Base-by-base conservation (phyloP, 37 sponge, comb jelly and placozoan species). In the Beroe forskalii region DNA sequence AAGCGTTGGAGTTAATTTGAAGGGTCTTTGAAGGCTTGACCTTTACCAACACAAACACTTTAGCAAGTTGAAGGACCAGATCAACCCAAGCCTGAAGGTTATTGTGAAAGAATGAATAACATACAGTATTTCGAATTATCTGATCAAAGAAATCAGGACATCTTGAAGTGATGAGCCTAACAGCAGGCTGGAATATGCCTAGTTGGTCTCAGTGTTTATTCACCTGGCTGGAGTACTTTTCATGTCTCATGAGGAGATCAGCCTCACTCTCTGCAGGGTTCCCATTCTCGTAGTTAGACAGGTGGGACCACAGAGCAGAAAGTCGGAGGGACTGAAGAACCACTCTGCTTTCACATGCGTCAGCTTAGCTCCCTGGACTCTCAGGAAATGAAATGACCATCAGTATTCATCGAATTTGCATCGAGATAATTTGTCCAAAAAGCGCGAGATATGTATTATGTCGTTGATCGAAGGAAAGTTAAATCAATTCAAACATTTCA, bases 41-140 rank as follows among this genome's bases (percentile, higher is more conserved):
- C 86, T 80, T 80, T 25, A 80, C 55, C 86, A 80, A 23, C 4
- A 80, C 86, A 80, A 80, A 80, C 27, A 80, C 86, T 80, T 80
- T 80, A 40, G 86, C 86, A 1, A 80, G 31, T 25, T 80, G 86
- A 0, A 80, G 86, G 48, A 80, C 86, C 60, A 80, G 55, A 38
- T 80, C 86, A 4, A 80, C 86, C 86, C 86, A 80, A 9, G 86
- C 86, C 60, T 48, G 55, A 48, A 48, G 55, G n/a, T n/a, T n/a
- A n/a, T n/a, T n/a, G n/a, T n/a, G n/a, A n/a, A n/a, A n/a, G n/a
- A n/a, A n/a, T n/a, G n/a, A n/a, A n/a, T n/a, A n/a, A n/a, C n/a
- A n/a, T n/a, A n/a, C n/a, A n/a, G n/a, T n/a, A n/a, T n/a, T n/a
- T n/a, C n/a, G n/a, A n/a, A n/a, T n/a, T n/a, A n/a, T n/a, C n/a